Conservation (phyloP, 2,797 vertebrate genomes). For the Basileuterus tristriatus region DNA sequence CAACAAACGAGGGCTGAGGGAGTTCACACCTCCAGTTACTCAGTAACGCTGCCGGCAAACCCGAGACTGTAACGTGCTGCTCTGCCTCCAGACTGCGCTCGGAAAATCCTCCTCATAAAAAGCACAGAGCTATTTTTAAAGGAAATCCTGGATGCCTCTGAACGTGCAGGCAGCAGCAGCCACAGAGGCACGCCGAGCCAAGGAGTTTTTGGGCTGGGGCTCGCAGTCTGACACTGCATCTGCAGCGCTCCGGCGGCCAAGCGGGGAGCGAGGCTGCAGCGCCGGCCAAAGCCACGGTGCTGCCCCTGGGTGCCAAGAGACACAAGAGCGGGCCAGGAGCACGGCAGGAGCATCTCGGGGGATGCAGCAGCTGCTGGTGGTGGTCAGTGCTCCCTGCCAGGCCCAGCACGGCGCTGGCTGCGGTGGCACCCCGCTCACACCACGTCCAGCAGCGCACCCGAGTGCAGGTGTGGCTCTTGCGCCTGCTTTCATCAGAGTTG, state of each 20-base stretch:
- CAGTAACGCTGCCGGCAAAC: not conserved
- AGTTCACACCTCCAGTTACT: not conserved
- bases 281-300: conserved; percentile 15
- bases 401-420: accelerated
- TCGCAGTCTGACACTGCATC: not conserved
- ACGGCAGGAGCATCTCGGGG: not conserved
- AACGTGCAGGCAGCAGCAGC: not conserved
- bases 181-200: not conserved
- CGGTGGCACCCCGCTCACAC: accelerated
- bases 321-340: not conserved
- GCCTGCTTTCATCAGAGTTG: accelerated
- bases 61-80: not conserved
- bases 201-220: not conserved
- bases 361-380: not conserved
- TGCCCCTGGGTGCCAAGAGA: not conserved
- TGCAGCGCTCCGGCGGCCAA: not conserved
- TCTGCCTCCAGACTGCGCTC: not conserved
- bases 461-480: accelerated
- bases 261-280: not conserved
- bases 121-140: conserved; percentile 9
- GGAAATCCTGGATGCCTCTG: conserved; percentile 38
- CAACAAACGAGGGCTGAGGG: not conserved
- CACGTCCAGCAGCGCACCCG: accelerated
- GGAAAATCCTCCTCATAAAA: conserved; percentile 25
- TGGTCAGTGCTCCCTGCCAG: not conserved